Evolutionary conservation across 2,888 invertebrate genomes (phyloP).

Genomic region (Bellardia pandia): DNA sequence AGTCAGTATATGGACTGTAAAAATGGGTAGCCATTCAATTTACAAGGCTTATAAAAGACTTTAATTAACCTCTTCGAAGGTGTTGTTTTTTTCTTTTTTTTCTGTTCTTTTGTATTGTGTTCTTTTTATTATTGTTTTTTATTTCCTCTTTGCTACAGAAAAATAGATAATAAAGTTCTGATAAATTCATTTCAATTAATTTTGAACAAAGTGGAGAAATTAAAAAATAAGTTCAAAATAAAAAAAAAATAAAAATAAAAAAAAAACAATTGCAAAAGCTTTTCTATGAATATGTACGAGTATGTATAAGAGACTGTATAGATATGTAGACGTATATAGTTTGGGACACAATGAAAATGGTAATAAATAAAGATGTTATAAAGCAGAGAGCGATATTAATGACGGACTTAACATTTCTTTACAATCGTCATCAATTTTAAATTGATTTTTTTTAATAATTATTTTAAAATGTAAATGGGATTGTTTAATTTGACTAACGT

Average conservation of each 20-base stretch:
- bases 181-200: slow-evolving; percentile 73
- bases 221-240: slow-evolving; percentile 32
- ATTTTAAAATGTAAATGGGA: too few species aligned
- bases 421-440: neutral
- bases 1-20: neutral
- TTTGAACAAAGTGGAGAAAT: slow-evolving; percentile 77
- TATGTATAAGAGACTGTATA: neutral
- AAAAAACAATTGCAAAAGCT: slow-evolving; percentile 3
- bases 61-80: slow-evolving; percentile 73
- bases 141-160: slow-evolving; percentile 67
- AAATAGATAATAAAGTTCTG: slow-evolving; percentile 70
- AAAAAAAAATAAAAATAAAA: neutral
- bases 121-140: slow-evolving; percentile 58
- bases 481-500: too few species aligned
- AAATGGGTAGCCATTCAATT: slow-evolving; percentile 60
- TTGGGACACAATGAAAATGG: neutral
- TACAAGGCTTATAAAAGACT: slow-evolving; percentile 63
- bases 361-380: neutral
- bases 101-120: slow-evolving; percentile 28
- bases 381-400: neutral
- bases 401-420: neutral
- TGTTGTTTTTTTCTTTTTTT: slow-evolving; percentile 49
- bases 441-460: slow-evolving; percentile 20
- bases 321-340: neutral
- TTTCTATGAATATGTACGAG: neutral